Evolutionary conservation across 2,113 vertebrate species (phyloP).

Genomic region (Andinoacara biseriatus): DNA sequence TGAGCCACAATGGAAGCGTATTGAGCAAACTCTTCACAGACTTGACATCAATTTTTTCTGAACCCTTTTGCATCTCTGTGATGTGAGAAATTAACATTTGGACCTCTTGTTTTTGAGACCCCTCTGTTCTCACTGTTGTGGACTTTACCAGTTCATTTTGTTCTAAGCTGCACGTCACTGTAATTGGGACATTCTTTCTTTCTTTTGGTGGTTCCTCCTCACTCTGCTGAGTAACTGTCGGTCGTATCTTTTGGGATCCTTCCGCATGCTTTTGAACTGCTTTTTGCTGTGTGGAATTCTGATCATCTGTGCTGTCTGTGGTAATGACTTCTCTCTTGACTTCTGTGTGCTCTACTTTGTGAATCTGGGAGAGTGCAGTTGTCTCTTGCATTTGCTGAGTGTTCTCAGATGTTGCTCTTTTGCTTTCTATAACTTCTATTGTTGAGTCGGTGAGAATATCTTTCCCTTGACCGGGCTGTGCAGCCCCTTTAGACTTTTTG

Average conservation of each 20-base stretch:
- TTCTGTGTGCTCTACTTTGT: slow-evolving; percentile 57
- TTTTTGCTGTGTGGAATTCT: slow-evolving; percentile 55
- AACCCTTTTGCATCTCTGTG: slow-evolving; percentile 78
- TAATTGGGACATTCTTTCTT: slow-evolving; percentile 59
- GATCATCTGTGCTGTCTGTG: slow-evolving; percentile 61
- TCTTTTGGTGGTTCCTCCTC: slow-evolving; percentile 59
- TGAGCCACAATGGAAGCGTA: slow-evolving; percentile 79
- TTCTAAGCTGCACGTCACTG: slow-evolving; percentile 55
- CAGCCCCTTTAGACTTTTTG: slow-evolving; percentile 75
- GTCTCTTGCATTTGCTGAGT: slow-evolving; percentile 56
- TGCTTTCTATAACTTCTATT: slow-evolving; percentile 41
- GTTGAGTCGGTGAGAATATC: slow-evolving; percentile 55
- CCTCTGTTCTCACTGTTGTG: slow-evolving; percentile 71
- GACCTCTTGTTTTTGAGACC: slow-evolving; percentile 79
- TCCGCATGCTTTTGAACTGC: slow-evolving; percentile 65
- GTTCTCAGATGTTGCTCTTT: slow-evolving; percentile 30
- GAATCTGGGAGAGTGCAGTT: slow-evolving; percentile 47
- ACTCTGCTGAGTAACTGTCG: slow-evolving; percentile 55
- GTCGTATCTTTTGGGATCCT: slow-evolving; percentile 63
- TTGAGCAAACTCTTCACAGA: slow-evolving; percentile 78
- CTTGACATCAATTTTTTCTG: slow-evolving; percentile 74
- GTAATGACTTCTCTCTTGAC: slow-evolving; percentile 60
- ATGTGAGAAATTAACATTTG: slow-evolving; percentile 81
- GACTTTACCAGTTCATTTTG: slow-evolving; percentile 65
- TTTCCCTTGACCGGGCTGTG: slow-evolving; percentile 61